A percentile compares a stretch with the other conserved stretches of the same genome.
Conservation (phyloP, 1,140 invertebrate species). For the Tetramorium simillimum region DNA sequence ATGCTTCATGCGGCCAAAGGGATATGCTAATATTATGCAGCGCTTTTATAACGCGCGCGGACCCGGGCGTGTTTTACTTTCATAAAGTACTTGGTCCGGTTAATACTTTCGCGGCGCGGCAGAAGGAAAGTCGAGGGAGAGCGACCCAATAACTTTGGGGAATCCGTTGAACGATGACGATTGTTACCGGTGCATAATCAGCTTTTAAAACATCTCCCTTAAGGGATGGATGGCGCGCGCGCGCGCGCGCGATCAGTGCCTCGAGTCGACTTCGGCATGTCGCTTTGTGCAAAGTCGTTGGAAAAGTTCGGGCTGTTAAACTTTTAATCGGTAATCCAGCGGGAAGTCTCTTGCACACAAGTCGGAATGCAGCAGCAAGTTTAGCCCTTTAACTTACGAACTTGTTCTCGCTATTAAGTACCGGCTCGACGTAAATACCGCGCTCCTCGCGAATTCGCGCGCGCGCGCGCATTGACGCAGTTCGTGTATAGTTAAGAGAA, state of each 20-base stretch:
- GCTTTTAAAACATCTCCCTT: slow-evolving; percentile 23
- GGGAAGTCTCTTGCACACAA: slow-evolving; percentile 35
- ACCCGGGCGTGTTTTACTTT: slow-evolving; percentile 71
- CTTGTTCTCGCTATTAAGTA: slow-evolving; percentile 45
- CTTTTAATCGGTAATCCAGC: slow-evolving; percentile 55
- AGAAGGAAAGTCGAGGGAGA: slow-evolving; percentile 55
- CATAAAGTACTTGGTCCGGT: slow-evolving; percentile 73
- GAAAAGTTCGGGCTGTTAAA: slow-evolving; percentile 54
- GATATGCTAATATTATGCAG: slow-evolving; percentile 80
- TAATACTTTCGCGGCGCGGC: slow-evolving; percentile 75
- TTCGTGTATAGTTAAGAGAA: slow-evolving; percentile 6
- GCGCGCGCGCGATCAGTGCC: background rate
- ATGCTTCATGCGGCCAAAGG: slow-evolving; percentile 69
- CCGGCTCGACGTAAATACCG: slow-evolving; percentile 36
- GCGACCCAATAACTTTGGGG: background rate
- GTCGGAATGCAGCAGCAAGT: slow-evolving; percentile 40
- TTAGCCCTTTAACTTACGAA: slow-evolving; percentile 54
- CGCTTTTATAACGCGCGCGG: slow-evolving; percentile 74
- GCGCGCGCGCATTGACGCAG: background rate
- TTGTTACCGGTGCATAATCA: slow-evolving; percentile 43
- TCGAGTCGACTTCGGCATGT: background rate
- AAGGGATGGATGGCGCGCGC: too few species aligned
- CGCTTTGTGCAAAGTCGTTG: slow-evolving; percentile 48
- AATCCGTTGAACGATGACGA: slow-evolving; percentile 10
- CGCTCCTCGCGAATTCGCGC: slow-evolving; percentile 25